Percentiles rank a stretch among this genome's conserved stretches.
Evolutionary conservation across 2,888 invertebrate genomes (phyloP).

Genomic region (Tetranychus truncatus): DNA sequence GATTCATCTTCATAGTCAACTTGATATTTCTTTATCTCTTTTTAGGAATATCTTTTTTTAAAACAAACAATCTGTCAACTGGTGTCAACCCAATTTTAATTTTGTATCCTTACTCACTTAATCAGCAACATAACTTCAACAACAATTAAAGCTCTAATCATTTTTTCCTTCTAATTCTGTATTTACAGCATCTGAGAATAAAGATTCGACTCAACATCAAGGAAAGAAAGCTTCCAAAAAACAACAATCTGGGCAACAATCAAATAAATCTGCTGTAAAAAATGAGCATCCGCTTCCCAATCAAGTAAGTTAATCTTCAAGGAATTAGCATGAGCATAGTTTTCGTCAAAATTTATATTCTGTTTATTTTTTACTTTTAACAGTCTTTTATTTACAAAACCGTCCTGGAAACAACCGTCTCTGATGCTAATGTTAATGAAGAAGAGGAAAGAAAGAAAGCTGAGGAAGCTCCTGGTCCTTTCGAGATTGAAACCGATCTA

Average conservation of each 20-base stretch:
- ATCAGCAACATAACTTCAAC: too few relatives aligned
- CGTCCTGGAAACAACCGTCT: neutral
- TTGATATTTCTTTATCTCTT: too few relatives aligned
- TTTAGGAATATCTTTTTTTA: too few relatives aligned
- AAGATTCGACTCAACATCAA: neutral
- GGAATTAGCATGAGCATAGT: neutral
- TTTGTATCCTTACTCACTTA: too few relatives aligned
- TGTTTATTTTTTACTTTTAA: neutral
- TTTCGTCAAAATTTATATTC: neutral
- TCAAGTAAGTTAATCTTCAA: neutral
- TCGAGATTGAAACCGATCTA: conserved; percentile 9
- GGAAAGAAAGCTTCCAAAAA: too few relatives aligned
- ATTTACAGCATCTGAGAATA: too few relatives aligned
- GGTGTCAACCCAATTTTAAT: too few relatives aligned
- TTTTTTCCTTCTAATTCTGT: too few relatives aligned
- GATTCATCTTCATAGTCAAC: too few relatives aligned
- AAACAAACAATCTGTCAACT: too few relatives aligned
- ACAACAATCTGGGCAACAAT: neutral
- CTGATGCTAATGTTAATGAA: neutral
- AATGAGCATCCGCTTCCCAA: neutral
- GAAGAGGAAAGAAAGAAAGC: neutral
- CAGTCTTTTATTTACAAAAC: neutral
- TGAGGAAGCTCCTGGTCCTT: neutral
- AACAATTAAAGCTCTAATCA: too few relatives aligned
- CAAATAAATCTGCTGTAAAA: neutral